Percentiles rank a stretch among this genome's conserved stretches.
These are phyloP conservation scores for Anagyrus pseudococci DNA, from an alignment of 2,888 invertebrate genomes.

Conservation along the genomic window DNA sequence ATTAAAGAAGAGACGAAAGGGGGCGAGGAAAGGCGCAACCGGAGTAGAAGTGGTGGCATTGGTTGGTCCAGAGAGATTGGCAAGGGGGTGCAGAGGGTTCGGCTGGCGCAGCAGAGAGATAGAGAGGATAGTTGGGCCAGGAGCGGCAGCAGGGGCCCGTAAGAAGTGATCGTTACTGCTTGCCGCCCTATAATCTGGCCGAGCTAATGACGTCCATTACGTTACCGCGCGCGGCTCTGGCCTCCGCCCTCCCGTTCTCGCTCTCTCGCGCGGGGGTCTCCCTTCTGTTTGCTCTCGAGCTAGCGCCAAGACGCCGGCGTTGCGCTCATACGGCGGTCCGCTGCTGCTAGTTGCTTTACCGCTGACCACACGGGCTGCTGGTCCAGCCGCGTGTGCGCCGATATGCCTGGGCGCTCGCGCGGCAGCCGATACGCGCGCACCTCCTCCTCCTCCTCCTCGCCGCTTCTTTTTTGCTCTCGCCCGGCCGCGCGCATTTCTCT, in stretches of 20 bases:
- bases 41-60: neutral
- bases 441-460: conserved; percentile 11
- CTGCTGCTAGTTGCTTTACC: too few species aligned
- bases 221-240: conserved; percentile 52
- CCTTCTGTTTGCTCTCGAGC: conserved; percentile 20
- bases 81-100: too few species aligned
- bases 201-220: conserved; percentile 63
- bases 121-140: too few species aligned
- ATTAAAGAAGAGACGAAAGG: neutral
- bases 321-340: conserved; percentile 5
- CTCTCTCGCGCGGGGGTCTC: conserved; percentile 10
- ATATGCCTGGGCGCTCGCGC: neutral
- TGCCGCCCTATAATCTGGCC: conserved; percentile 63
- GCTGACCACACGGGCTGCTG: conserved; percentile 45
- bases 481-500: conserved; percentile 24
- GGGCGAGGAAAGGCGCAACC: too few species aligned
- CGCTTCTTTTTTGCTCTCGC: conserved; percentile 16
- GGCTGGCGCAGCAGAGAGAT: too few species aligned
- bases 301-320: conserved; percentile 13
- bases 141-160: conserved; percentile 50
- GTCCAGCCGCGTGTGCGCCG: conserved; percentile 17
- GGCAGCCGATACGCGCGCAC: neutral
- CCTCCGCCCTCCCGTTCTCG: conserved; percentile 48
- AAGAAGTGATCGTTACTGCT: conserved; percentile 62
- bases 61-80: too few species aligned